Base-by-base conservation (phyloP, 2,797 vertebrate genomes). In the Sparus aurata region DNA sequence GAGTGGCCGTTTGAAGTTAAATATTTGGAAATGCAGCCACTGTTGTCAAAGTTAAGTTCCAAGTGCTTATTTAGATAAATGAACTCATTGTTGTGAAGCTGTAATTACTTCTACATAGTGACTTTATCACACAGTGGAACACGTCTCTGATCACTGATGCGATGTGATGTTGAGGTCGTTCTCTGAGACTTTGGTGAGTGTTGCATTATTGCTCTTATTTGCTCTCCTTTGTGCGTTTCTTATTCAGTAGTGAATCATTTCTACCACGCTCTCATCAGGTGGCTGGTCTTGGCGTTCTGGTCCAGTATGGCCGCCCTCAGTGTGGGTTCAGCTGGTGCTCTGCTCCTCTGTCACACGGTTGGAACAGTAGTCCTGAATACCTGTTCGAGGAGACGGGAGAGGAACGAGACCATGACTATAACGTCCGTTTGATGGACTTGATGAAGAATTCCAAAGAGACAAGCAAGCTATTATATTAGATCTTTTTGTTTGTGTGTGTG, bases 281-380 rank as follows among this genome's bases (percentile, higher is more conserved):
- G 9, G 52, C 27, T 58, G 20, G 41, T 18, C 58, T 72, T 41
- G 1, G 25, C 22, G 63, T 13, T 69, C 17, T 30, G 25, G 12
- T 79, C 53, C 59, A 43, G 38, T 0, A 59, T 38, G 73, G 67
- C 46, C 3, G 9, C 43, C 54, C 5, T 64, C 5, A 38, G 22
- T n/a, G 41, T 0, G 10, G n/a, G 12, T 12, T 93, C 85, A 93
- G 57, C 13, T 80, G 47, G 68, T 12, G 30, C 73, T 91, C 34
- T 82, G 86, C 64, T 88, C 76, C 50, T 88, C 85, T 6, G 22
- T 86, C 50, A 2, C 63, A 11, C 69, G 79, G 80, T 87, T 94
- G 58, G 83, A 89, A 62, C 95, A 96, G 85, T 94, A 95, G 58
- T 94, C 90, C 84, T 83, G 80, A 80, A 96, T 72, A 79, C 91